Conservation (phyloP, 2,797 vertebrate genomes). For the Adrianichthys oophorus region DNA sequence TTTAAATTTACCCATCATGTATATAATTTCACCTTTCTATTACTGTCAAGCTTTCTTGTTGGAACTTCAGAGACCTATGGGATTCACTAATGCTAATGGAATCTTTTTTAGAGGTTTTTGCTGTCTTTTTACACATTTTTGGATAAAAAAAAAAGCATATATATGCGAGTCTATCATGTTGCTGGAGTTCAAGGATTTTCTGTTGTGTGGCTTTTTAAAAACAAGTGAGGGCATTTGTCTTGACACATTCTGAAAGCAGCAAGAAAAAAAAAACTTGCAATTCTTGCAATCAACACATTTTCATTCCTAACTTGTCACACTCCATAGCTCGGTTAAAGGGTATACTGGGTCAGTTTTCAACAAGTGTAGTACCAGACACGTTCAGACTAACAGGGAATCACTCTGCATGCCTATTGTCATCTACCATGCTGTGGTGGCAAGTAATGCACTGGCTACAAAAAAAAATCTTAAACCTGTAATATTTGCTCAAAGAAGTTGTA, state of each 20-base stretch:
- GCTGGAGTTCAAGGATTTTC: background rate
- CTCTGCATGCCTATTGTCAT: background rate
- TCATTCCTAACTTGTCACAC: background rate
- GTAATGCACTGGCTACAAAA: too few relatives aligned
- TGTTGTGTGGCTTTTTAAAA: slow-evolving; percentile 12
- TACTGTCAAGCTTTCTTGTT: slow-evolving; percentile 20
- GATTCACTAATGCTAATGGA: slow-evolving; percentile 41
- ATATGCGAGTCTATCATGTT: background rate
- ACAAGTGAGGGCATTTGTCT: slow-evolving; percentile 8
- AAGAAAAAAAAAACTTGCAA: slow-evolving; percentile 9
- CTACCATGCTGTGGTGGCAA: too few relatives aligned
- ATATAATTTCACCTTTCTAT: slow-evolving; percentile 38
- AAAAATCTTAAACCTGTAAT: too few relatives aligned
- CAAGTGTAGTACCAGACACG: too few relatives aligned
- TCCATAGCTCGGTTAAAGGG: background rate
- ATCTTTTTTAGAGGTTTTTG: slow-evolving; percentile 16
- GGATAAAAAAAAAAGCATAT: background rate
- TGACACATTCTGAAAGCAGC: slow-evolving; percentile 12
- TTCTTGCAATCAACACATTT: slow-evolving; percentile 1
- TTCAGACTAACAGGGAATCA: background rate
- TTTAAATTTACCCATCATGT: slow-evolving; percentile 24
- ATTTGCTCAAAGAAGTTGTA: too few relatives aligned
- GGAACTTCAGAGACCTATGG: slow-evolving; percentile 12
- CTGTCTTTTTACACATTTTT: background rate
- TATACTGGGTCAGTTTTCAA: background rate